Percentiles rank a stretch among this genome's conserved stretches.
These are phyloP conservation scores for Oncorhynchus tshawytscha DNA, from an alignment of 2,113 vertebrate species.

Conservation along the genomic window DNA sequence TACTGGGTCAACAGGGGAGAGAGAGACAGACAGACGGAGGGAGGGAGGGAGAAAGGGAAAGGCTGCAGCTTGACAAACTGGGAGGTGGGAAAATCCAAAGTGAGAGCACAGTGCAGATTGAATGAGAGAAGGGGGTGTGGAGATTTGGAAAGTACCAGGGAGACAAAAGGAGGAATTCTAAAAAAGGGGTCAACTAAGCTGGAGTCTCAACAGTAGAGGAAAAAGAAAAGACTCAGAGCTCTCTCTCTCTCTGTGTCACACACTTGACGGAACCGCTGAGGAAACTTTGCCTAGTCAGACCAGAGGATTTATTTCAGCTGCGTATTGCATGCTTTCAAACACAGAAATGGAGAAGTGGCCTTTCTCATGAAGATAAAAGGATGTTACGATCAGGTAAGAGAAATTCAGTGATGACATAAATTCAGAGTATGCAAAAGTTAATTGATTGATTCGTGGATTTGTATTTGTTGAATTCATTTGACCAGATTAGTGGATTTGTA, in stretches of 20 bases:
- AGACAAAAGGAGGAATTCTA: conserved; percentile 37
- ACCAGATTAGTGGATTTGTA: background rate
- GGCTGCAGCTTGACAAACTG: conserved; percentile 32
- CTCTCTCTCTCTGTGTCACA: conserved; percentile 43
- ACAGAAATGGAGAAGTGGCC: conserved; percentile 71
- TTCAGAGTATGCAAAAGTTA: background rate
- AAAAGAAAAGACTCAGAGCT: conserved; percentile 18
- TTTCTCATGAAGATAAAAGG: conserved; percentile 72
- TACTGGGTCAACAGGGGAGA: conserved; percentile 55
- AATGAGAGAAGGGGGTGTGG: conserved; percentile 42
- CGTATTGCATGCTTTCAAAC: conserved; percentile 50
- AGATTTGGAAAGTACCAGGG: conserved; percentile 66
- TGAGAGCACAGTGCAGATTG: conserved; percentile 49
- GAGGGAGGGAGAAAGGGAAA: conserved; percentile 13
- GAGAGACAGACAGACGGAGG: background rate
- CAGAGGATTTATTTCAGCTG: conserved; percentile 41
- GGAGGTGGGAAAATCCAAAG: conserved; percentile 12
- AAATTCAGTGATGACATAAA: too few species aligned
- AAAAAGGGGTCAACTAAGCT: conserved; percentile 41
- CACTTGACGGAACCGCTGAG: conserved; percentile 49
- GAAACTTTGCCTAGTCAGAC: conserved; percentile 52
- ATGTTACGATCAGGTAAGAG: conserved; percentile 77
- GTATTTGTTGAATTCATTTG: background rate
- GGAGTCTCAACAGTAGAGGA: conserved; percentile 33
- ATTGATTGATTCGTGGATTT: background rate